Conservation (phyloP, 2,797 vertebrate genomes). For the Champsocephalus esox region DNA sequence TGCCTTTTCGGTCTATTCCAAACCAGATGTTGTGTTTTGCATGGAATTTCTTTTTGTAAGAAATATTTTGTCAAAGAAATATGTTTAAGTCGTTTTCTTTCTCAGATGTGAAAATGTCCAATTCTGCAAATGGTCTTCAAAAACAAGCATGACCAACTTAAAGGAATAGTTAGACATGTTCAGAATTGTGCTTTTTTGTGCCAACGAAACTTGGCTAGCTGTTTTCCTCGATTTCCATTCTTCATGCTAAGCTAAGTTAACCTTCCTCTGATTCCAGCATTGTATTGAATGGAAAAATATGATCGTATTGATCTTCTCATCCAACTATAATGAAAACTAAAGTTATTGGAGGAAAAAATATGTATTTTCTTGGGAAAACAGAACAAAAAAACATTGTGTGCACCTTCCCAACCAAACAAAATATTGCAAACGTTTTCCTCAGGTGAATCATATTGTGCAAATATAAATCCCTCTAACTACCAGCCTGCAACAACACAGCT, state of each 20-base stretch:
- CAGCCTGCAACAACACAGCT: slow-evolving; percentile 79
- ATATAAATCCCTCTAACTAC: slow-evolving; percentile 68
- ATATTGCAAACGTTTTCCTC: slow-evolving; percentile 57
- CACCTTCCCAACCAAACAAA: slow-evolving; percentile 50
- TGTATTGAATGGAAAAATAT: slow-evolving; percentile 3
- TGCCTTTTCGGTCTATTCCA: neutral
- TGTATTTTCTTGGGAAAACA: neutral
- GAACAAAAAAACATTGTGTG: neutral
- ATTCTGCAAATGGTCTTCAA: no score
- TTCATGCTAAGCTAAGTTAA: slow-evolving; percentile 1
- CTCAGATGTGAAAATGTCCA: neutral
- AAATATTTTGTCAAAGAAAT: neutral
- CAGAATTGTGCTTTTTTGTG: neutral
- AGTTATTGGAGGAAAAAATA: no score
- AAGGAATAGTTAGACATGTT: neutral
- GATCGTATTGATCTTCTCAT: no score
- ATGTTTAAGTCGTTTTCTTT: neutral
- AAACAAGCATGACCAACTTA: neutral
- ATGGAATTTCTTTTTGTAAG: neutral
- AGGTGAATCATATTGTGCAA: slow-evolving; percentile 67
- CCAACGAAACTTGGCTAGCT: neutral
- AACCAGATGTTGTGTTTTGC: neutral
- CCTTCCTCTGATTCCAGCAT: slow-evolving; percentile 1
- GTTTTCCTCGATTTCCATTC: slow-evolving; percentile 2
- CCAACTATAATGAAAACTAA: no score